Evolutionary conservation across 2,113 vertebrate genomes (phyloP), one percentile per base, ranked within the genome.

Genomic region (Sceloporus undulatus): DNA sequence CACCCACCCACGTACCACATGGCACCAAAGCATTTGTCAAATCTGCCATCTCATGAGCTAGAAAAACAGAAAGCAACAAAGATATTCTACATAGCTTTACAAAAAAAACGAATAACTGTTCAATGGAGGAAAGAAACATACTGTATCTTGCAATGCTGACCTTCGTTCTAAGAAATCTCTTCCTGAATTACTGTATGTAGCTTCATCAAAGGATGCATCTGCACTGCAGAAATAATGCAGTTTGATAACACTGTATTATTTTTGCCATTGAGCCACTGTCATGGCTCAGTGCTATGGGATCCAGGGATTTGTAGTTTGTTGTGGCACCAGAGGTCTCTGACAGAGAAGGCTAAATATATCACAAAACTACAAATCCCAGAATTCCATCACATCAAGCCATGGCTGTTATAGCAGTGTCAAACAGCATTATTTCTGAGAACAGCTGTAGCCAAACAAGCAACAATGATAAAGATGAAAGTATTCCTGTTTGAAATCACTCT

Each of bases 1-100:
- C 75, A 78, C 54, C 85, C 71, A 40, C 88, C 78, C 84, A 85
- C 79, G 23, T 9, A 38, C 74, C 84, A 48, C 52, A 78, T 9
- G 27, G 84, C 42, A 70, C 8, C 27, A 2, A 86, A 25, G 2
- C 23, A 84, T 85, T 13, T 90, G 84, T 68, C 84, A 85, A 82
- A 34, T 70, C 18, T 1, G 0, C 40, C 85, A 83, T 71, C 54
- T 92, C 9, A 81, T 82, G 48, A 62, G 70, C 0, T 2, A 0
- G 9, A 74, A 62, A 71, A 90, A 71, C 19, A 78, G 82, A n/a
- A 77, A 54, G 1, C 11, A 71, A 75, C 0, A 0, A 73, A 74
- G 27, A 25, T 2, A 42, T 62, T 73, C 0, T 0, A 34, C 76
- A 82, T 84, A 81, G 71, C 74, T 38, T 62, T 76, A 42, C 73